phyloP scores from a whole-genome alignment of 2,113 vertebrate genomes.

The Philantomba maxwellii region DNA sequence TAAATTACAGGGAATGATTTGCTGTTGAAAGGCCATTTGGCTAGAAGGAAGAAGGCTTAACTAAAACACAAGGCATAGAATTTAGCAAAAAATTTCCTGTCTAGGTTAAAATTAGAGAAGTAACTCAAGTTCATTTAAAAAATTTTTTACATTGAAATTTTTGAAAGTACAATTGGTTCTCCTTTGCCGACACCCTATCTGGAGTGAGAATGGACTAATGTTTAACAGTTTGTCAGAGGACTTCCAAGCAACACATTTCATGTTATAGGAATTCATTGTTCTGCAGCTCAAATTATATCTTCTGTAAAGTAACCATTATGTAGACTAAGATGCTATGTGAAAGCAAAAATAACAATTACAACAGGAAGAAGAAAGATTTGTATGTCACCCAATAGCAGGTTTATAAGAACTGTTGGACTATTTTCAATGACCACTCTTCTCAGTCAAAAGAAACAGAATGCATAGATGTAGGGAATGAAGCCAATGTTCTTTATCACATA shows the following conservation, averaged over 20 bases:
- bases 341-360: not conserved
- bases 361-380: not conserved
- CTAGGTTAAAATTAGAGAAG: not conserved
- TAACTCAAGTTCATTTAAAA: not conserved
- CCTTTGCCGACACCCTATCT: not conserved
- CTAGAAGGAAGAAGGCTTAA: conserved; percentile 21
- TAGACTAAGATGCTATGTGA: not conserved
- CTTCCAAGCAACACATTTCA: not conserved
- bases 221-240: not conserved
- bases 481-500: not conserved
- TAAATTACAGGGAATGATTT: conserved; percentile 17
- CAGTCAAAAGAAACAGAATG: not conserved
- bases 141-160: not conserved
- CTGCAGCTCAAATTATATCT: not conserved
- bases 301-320: not conserved
- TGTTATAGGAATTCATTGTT: not conserved
- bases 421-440: not conserved
- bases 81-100: conserved; percentile 19
- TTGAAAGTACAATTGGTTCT: conserved; percentile 8
- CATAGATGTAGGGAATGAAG: not conserved
- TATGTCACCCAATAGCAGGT: not conserved
- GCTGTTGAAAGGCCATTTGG: not conserved
- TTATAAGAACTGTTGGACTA: not conserved
- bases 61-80: conserved; percentile 3
- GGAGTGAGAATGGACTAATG: not conserved